Evolutionary conservation across 1,140 invertebrate genomes (phyloP).

Genomic region (Gyrodactylus bullatarudis): DNA sequence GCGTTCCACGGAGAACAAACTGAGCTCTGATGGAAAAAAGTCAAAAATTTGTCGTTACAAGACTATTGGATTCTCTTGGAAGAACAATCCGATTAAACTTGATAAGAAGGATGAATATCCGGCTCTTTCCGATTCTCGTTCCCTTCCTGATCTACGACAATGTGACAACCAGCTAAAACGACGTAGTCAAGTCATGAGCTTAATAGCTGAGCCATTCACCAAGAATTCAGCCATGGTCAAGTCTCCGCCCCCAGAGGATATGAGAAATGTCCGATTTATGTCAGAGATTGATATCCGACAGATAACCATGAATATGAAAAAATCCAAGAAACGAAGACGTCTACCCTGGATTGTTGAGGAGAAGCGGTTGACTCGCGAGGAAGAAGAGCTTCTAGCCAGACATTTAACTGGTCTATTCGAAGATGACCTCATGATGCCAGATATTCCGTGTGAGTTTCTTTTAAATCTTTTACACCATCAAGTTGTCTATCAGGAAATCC

Average conservation of each 20-base stretch:
- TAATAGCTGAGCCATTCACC: too few species aligned
- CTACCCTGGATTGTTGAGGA: neutral
- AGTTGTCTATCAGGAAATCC: too few species aligned
- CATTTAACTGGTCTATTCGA: neutral
- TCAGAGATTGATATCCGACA: neutral
- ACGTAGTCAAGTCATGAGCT: too few species aligned
- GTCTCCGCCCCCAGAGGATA: too few species aligned
- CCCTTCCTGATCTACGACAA: neutral
- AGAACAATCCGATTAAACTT: neutral
- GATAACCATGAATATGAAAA: neutral
- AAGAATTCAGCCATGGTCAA: too few species aligned
- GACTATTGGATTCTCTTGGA: neutral
- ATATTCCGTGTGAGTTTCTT: neutral
- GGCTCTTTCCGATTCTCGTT: neutral
- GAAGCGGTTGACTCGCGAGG: neutral
- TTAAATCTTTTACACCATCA: too few species aligned
- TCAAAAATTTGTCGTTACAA: neutral
- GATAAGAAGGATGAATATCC: neutral
- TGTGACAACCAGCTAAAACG: too few species aligned
- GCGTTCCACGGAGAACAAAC: too few species aligned
- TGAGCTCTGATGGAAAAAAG: neutral
- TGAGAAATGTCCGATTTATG: neutral
- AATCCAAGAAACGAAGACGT: neutral
- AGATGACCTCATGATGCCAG: neutral
- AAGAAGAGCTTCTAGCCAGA: neutral